These are phyloP conservation scores for Cetoscarus ocellatus DNA, from an alignment of 2,797 vertebrate species.

Conservation along the genomic window DNA sequence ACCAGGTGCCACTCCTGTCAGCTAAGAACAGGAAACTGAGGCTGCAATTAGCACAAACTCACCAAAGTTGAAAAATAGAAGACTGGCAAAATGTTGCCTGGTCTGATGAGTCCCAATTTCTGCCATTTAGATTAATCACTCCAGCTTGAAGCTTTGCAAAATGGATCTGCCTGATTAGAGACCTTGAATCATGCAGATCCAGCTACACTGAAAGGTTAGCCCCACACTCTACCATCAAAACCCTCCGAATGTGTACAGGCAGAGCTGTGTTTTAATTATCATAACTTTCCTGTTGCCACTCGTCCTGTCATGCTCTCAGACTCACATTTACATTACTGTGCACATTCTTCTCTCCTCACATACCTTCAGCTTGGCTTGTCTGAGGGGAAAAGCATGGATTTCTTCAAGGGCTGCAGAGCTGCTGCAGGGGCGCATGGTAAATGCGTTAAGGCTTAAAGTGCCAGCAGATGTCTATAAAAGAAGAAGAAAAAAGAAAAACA, in stretches of 20 bases:
- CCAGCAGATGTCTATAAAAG: conserved; percentile 76
- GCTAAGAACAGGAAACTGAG: no score
- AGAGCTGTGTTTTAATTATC: conserved; percentile 1
- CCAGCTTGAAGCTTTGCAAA: no score
- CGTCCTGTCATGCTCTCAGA: conserved; percentile 12
- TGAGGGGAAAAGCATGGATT: conserved; percentile 25
- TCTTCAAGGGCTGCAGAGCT: conserved; percentile 37
- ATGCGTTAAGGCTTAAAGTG: conserved; percentile 69
- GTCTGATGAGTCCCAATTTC: no score
- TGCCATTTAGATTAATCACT: no score
- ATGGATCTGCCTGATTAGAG: no score
- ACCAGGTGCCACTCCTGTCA: no score
- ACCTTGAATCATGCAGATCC: no score
- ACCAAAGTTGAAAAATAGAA: no score
- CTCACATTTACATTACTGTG: conserved; percentile 35
- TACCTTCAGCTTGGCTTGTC: conserved; percentile 16
- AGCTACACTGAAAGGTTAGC: no score
- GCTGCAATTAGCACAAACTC: no score
- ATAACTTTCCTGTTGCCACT: conserved; percentile 20
- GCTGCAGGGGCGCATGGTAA: conserved; percentile 69
- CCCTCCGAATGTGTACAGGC: conserved; percentile 22
- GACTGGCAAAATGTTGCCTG: no score
- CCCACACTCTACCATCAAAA: conserved; percentile 14
- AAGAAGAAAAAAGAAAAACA: conserved; percentile 24
- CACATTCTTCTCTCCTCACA: conserved; percentile 33